Percentiles rank a stretch among this genome's conserved stretches.
Conservation (phyloP, 2,888 invertebrate species). For the Drosophila limbata region DNA sequence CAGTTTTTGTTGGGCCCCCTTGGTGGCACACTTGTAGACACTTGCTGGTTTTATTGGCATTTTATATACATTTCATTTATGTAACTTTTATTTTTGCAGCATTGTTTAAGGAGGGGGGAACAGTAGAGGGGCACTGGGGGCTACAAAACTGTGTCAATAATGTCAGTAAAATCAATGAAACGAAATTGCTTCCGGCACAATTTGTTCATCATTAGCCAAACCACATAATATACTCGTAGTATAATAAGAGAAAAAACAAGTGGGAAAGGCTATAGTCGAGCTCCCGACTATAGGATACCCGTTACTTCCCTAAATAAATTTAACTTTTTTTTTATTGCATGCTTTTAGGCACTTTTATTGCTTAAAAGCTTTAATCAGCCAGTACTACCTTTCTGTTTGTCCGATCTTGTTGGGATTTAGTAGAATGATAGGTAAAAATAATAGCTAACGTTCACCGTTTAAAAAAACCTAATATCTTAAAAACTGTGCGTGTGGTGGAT, state of each 20-base stretch:
- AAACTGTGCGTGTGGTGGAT: too few relatives aligned
- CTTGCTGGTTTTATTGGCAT: constrained; percentile 39
- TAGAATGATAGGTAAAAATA: too few relatives aligned
- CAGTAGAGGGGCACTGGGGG: not conserved
- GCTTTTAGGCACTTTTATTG: too few relatives aligned
- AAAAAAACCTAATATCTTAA: too few relatives aligned
- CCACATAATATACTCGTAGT: constrained; percentile 5
- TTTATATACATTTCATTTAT: constrained; percentile 58
- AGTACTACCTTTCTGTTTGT: too few relatives aligned
- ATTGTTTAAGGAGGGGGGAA: not conserved
- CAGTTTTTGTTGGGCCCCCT: constrained; percentile 19
- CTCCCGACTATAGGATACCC: too few relatives aligned
- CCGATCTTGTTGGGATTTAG: too few relatives aligned
- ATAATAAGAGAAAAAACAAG: constrained; percentile 8
- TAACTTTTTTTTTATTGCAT: too few relatives aligned
- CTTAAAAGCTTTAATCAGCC: too few relatives aligned
- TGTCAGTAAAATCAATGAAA: constrained; percentile 64
- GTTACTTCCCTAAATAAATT: too few relatives aligned
- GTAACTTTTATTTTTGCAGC: constrained; percentile 37
- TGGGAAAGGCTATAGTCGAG: too few relatives aligned
- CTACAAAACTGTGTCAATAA: constrained; percentile 71
- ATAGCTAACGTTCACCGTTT: too few relatives aligned
- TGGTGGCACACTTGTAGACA: constrained; percentile 18
- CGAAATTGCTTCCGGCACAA: constrained; percentile 73
- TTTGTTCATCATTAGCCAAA: constrained; percentile 74